Percentiles rank a stretch among this genome's conserved stretches.
These are phyloP conservation scores for Agrypnus murinus DNA, from an alignment of 2,888 invertebrate species.

Conservation along the genomic window DNA sequence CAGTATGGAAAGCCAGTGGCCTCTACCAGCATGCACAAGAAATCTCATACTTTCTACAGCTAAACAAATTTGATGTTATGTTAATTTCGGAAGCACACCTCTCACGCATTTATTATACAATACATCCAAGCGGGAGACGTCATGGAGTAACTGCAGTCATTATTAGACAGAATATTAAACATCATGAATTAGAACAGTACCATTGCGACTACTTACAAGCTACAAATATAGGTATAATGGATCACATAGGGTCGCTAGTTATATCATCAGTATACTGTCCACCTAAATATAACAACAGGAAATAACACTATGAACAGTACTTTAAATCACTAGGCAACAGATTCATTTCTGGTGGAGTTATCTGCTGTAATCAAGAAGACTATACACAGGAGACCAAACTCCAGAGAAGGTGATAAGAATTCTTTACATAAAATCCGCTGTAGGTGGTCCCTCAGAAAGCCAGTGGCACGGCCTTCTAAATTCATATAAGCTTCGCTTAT, in stretches of 20 bases:
- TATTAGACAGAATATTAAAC: constrained; percentile 13
- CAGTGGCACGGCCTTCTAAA: too few species aligned
- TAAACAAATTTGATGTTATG: too few species aligned
- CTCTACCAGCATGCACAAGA: neutral
- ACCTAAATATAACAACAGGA: constrained; percentile 49
- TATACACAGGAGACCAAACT: too few species aligned
- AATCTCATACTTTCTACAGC: too few species aligned
- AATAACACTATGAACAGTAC: constrained; percentile 45
- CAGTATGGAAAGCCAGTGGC: neutral
- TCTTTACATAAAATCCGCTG: too few species aligned
- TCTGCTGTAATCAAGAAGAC: too few species aligned
- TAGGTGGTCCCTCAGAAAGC: too few species aligned
- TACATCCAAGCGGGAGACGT: neutral
- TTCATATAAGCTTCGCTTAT: too few species aligned
- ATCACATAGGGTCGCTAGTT: constrained; percentile 28
- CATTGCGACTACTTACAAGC: constrained; percentile 16
- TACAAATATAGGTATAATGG: constrained; percentile 30
- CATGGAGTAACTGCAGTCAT: constrained; percentile 2
- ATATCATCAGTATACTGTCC: constrained; percentile 52
- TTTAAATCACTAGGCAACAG: too few species aligned
- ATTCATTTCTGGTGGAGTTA: constrained; percentile 51
- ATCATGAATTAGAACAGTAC: constrained; percentile 18
- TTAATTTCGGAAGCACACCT: too few species aligned
- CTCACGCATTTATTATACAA: constrained; percentile 12
- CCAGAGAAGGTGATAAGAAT: too few species aligned